Evolutionary conservation across 2,888 invertebrate genomes (phyloP).

Genomic region (Monoplex corrugatus): DNA sequence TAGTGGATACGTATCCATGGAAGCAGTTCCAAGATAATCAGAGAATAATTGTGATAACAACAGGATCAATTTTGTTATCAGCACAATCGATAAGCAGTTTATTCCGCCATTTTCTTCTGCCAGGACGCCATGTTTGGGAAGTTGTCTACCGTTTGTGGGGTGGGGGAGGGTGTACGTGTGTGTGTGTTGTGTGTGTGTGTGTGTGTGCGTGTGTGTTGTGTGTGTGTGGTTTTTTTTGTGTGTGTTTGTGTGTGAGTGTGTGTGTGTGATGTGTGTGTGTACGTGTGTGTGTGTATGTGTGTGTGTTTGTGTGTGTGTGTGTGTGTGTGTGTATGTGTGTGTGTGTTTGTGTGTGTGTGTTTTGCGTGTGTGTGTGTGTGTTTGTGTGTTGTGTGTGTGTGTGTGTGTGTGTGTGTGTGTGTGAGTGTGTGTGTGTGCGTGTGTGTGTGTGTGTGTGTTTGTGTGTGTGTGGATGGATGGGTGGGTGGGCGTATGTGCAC

Average conservation of each 20-base stretch:
- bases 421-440: neutral
- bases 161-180: too few relatives aligned
- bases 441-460: neutral
- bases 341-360: neutral
- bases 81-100: too few relatives aligned
- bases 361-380: neutral
- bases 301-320: neutral
- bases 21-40: too few relatives aligned
- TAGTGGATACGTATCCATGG: too few relatives aligned
- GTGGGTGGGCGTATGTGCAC: too few relatives aligned
- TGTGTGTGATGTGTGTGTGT: neutral
- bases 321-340: neutral
- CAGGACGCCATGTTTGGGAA: too few relatives aligned
- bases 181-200: too few relatives aligned
- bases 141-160: too few relatives aligned
- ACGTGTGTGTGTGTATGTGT: neutral
- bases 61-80: too few relatives aligned
- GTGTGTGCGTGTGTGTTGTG: neutral
- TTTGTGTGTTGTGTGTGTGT: neutral
- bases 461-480: too few relatives aligned
- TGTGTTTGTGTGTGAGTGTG: neutral
- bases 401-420: neutral
- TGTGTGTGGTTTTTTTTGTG: neutral
- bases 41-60: too few relatives aligned
- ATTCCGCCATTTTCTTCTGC: too few relatives aligned